A percentile compares a stretch with the other conserved stretches of the same genome.
Evolutionary conservation across 2,797 vertebrate species (phyloP).

Genomic region (Varecia variegata): DNA sequence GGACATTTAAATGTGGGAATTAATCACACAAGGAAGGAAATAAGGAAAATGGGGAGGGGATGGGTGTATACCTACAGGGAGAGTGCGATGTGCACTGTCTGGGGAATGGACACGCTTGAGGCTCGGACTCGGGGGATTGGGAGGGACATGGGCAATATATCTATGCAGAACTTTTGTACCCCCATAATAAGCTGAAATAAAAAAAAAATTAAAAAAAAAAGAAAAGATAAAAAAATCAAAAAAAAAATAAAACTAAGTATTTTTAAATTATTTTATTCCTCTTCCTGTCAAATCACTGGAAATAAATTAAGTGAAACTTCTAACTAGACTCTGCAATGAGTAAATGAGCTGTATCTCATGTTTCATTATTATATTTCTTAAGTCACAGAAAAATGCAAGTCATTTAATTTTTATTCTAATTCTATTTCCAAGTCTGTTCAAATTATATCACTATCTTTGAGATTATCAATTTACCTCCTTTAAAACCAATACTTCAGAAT

Average conservation of each 20-base stretch:
- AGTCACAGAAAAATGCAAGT: neutral
- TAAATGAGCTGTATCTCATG: neutral
- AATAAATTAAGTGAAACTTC: neutral
- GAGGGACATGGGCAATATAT: too few relatives aligned
- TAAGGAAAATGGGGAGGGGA: too few relatives aligned
- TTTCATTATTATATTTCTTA: neutral
- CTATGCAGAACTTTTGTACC: too few relatives aligned
- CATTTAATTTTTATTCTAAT: neutral
- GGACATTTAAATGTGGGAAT: neutral
- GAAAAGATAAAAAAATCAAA: too few relatives aligned
- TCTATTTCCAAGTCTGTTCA: neutral
- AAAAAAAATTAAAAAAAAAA: too few relatives aligned
- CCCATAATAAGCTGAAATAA: too few relatives aligned
- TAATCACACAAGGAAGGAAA: neutral
- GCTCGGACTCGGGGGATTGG: too few relatives aligned
- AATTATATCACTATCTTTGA: neutral
- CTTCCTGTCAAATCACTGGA: neutral
- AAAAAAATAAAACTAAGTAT: too few relatives aligned
- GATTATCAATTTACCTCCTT: neutral
- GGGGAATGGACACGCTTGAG: too few relatives aligned
- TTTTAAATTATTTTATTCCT: neutral
- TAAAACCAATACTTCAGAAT: neutral
- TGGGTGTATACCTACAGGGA: too few relatives aligned
- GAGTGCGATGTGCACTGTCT: too few relatives aligned
- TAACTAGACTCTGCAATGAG: neutral